Conservation (phyloP, 2,888 invertebrate genomes). For the Pogonocherus hispidulus region DNA sequence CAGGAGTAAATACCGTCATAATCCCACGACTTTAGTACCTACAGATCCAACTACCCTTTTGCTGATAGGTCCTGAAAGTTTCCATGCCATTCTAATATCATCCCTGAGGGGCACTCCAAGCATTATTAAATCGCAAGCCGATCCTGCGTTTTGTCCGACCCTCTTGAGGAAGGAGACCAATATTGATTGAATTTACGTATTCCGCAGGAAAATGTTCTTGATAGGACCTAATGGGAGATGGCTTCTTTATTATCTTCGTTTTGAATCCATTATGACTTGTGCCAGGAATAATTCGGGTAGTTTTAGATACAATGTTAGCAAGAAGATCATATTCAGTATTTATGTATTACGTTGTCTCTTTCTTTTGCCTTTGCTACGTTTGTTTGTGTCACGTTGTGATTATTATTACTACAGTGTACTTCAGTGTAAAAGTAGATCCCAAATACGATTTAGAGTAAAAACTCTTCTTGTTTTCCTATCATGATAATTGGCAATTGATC, state of each 20-base stretch:
- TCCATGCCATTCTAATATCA: not conserved
- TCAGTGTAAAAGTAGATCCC: no score
- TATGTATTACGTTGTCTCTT: no score
- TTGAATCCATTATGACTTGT: not conserved
- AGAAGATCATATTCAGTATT: no score
- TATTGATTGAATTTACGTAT: conserved; percentile 61
- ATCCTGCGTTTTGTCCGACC: conserved; percentile 22
- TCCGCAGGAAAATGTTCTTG: conserved; percentile 54
- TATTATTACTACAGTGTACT: no score
- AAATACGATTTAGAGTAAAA: no score
- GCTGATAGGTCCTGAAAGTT: not conserved
- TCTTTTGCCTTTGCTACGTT: no score
- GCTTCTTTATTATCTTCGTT: conserved; percentile 24
- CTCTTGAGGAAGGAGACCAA: conserved; percentile 30
- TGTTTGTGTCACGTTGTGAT: no score
- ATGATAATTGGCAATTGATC: no score
- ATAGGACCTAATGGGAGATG: conserved; percentile 50
- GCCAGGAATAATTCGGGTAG: no score
- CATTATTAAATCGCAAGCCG: conserved; percentile 28
- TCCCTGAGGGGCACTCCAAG: not conserved
- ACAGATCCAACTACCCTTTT: not conserved
- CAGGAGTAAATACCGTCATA: not conserved
- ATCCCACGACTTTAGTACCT: not conserved
- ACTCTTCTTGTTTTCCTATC: no score
- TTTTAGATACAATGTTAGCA: no score